These are phyloP conservation scores for Haemorhous mexicanus DNA, from an alignment of 2,113 vertebrate species.

Conservation along the genomic window DNA sequence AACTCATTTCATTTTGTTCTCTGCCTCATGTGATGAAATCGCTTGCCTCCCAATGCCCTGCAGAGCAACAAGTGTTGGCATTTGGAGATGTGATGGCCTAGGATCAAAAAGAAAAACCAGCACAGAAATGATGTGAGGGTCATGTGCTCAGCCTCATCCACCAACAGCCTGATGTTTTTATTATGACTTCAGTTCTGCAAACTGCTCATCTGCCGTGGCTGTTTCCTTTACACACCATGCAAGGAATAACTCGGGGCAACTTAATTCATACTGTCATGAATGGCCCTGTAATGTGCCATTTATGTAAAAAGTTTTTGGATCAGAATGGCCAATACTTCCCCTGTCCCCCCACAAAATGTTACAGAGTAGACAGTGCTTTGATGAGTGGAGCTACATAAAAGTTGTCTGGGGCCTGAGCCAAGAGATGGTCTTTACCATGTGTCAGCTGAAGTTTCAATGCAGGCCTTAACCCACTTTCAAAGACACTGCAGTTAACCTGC, in stretches of 20 bases:
- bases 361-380: background rate
- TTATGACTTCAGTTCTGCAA: background rate
- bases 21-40: background rate
- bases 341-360: fast-evolving
- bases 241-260: background rate
- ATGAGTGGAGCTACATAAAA: background rate
- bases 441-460: background rate
- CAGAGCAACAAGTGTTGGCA: background rate
- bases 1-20: background rate
- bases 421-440: background rate
- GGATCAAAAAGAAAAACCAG: background rate
- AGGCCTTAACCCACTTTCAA: background rate
- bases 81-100: background rate
- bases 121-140: background rate
- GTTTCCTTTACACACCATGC: background rate
- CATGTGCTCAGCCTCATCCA: background rate
- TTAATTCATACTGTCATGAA: background rate
- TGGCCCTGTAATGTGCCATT: background rate
- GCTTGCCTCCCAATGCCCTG: fast-evolving
- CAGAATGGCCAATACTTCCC: background rate
- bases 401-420: background rate
- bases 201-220: background rate
- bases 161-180: background rate
- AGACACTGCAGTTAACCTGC: background rate
- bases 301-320: background rate